Base-by-base conservation (phyloP, 2,797 vertebrate genomes). In the Typhlichthys subterraneus region DNA sequence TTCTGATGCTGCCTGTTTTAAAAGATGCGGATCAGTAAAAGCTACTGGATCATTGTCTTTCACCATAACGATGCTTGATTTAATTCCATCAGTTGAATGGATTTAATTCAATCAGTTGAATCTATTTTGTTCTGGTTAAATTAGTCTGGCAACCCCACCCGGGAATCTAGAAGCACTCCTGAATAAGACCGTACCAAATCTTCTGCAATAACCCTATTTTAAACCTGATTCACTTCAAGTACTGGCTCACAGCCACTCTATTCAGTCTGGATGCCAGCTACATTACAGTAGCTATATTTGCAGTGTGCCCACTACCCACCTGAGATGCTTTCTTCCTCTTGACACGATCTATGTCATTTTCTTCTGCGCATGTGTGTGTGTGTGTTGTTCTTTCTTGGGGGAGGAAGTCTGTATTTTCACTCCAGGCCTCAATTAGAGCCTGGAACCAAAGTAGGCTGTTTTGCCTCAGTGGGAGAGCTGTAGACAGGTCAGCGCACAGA, bases 361-460 rank as follows among this genome's bases (percentile, higher is more conserved):
- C 12, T 15, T 77, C 72, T 54, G 65, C 67, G 66, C 67, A 3
- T 15, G 51, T 19, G 10, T 17, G 14, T 53, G 51, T 53, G 75
- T 56, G 69, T 70, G 70, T 67, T 76, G 73, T 75, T 82, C 60
- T 57, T 63, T 70, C 63, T 67, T 68, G 58, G 52, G 69, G 50
- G 42, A 63, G 75, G 72, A 53, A 29, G 12, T 68, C 75, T 83
- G 79, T 42, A 68, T 79, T 75, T 77, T 59, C 73, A 69, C 61
- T 69, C 33, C 10, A 56, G 53, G 69, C 74, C 68, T 42, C 48
- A 10, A 63, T 46, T 10, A 53, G 15, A 72, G 72, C 66, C 66
- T 53, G 59, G 57, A 67, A 68, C 70, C 77, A 57, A 77, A 73
- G 65, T 46, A 69, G 70, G 63, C 59, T 45, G 64, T 48, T 57